Evolutionary conservation across 2,113 vertebrate species (phyloP), one percentile per base, ranked within the genome.

Genomic region (Albula goreensis): DNA sequence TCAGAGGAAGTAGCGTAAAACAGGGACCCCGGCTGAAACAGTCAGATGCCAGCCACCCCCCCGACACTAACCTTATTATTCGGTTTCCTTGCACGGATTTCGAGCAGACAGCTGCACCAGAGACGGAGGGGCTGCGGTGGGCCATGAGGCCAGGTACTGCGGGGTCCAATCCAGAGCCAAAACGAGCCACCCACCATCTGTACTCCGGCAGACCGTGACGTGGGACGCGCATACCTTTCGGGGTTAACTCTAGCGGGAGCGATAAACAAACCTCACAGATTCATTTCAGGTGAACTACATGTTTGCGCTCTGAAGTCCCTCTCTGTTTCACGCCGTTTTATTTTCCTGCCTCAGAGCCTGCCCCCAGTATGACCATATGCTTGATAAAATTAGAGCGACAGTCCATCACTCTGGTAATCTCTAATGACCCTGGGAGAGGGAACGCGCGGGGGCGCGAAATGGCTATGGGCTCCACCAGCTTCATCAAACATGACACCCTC

Each of bases 381-480:
- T 83, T 85, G 70, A 74, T 74, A 85, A 88, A 93, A 91, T 63
- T 85, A 80, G 17, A 87, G 88, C 92, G 91, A 91, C 91, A 91
- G 91, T 92, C 91, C 92, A 94, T 94, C 93, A 93, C 92, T 94
- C 91, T 92, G 90, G 85, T 87, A 92, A 93, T 93, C 91, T 93
- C 82, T 89, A 80, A 89, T 89, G 66, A 93, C 91, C 92, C 89
- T 83, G 85, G 89, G 91, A 91, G 90, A 90, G 91, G 86, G 90
- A 90, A 22, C 70, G 25, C 1, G 9, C 86, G 89, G 88, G 90
- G 57, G 57, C 12, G 87, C 87, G 89, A 89, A 88, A 91, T 86
- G 90, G 89, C 90, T 92, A 92, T 92, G 53, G 90, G 87, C 77
- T 90, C 86, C 89, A 85, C 89, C 91, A 88, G 88, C 90, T 94